A percentile compares a stretch with the other conserved stretches of the same genome.
phyloP scores from a whole-genome alignment of 64 coral and sea anemone genomes.

The Montipora efflorescens region DNA sequence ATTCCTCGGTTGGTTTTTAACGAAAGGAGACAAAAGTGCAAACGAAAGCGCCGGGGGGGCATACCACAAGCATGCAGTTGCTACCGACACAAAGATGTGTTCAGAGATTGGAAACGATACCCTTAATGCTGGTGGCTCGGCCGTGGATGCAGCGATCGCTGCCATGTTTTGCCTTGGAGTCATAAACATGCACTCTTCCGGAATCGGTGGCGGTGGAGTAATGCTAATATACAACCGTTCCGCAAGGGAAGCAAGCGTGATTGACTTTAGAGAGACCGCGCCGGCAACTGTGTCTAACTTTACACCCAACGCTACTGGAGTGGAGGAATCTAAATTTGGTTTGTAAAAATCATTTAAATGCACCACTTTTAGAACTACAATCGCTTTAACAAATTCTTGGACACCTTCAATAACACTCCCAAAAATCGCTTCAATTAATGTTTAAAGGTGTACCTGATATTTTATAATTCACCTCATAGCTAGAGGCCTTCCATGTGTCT shows the following conservation, averaged over 20 bases:
- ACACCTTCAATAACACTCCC: no score
- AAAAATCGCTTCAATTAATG: no score
- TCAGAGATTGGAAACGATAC: constrained; percentile 62
- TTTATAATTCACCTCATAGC: no score
- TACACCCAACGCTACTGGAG: not conserved
- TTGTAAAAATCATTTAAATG: not conserved
- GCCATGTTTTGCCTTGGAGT: constrained; percentile 74
- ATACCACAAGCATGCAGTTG: constrained; percentile 54
- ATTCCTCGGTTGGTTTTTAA: not conserved
- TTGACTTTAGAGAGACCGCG: constrained; percentile 74
- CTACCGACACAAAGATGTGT: constrained; percentile 56
- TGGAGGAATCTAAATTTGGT: not conserved
- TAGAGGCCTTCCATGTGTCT: no score
- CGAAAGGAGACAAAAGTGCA: no score
- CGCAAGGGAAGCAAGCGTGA: not conserved
- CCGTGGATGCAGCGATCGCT: constrained; percentile 71
- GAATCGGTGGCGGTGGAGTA: constrained; percentile 71
- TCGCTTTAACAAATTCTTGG: no score
- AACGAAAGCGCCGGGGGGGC: not conserved
- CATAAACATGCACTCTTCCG: constrained; percentile 68
- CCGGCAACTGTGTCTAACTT: not conserved
- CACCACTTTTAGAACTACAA: no score
- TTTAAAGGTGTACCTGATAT: no score
- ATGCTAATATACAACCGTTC: constrained; percentile 69
- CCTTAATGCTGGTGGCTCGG: constrained; percentile 30